phyloP scores from a whole-genome alignment of 2,888 invertebrate species.

The Eupithecia subfuscata region DNA sequence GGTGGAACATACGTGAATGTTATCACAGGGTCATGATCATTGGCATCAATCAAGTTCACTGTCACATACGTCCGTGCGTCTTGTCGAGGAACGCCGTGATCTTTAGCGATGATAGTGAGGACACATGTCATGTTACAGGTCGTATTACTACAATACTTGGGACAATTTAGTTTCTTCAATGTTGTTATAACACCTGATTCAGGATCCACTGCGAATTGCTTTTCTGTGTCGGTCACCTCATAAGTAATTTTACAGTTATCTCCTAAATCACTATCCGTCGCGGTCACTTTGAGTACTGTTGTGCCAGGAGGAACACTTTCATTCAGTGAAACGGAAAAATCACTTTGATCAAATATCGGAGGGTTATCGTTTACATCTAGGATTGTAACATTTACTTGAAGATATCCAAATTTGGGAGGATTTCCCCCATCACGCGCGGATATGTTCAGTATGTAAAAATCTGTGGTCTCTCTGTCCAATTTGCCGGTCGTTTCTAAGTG shows the following conservation, averaged over 20 bases:
- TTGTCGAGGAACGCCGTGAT: conserved; percentile 95
- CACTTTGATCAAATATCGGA: conserved; percentile 97
- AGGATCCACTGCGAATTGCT: conserved; percentile 95
- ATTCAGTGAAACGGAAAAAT: conserved; percentile 95
- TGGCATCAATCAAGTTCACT: conserved; percentile 95
- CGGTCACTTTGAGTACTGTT: conserved; percentile 94
- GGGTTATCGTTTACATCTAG: conserved; percentile 97
- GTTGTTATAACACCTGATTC: conserved; percentile 96
- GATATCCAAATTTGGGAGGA: conserved; percentile 91
- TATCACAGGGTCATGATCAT: conserved; percentile 96
- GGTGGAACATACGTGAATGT: conserved; percentile 93
- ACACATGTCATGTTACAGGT: conserved; percentile 96
- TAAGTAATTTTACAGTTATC: conserved; percentile 97
- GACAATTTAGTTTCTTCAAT: conserved; percentile 90
- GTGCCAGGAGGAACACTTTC: conserved; percentile 97
- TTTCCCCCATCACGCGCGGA: conserved; percentile 95
- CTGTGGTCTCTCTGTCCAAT: conserved; percentile 94
- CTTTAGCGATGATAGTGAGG: conserved; percentile 96
- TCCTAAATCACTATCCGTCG: conserved; percentile 95
- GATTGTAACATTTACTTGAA: conserved; percentile 95
- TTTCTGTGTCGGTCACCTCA: conserved; percentile 92
- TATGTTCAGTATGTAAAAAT: conserved; percentile 93
- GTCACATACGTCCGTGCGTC: conserved; percentile 97
- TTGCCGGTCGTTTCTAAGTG: conserved; percentile 96
- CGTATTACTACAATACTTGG: conserved; percentile 89